phyloP scores from a whole-genome alignment of 2,113 vertebrate genomes.

The Myotis davidii region DNA sequence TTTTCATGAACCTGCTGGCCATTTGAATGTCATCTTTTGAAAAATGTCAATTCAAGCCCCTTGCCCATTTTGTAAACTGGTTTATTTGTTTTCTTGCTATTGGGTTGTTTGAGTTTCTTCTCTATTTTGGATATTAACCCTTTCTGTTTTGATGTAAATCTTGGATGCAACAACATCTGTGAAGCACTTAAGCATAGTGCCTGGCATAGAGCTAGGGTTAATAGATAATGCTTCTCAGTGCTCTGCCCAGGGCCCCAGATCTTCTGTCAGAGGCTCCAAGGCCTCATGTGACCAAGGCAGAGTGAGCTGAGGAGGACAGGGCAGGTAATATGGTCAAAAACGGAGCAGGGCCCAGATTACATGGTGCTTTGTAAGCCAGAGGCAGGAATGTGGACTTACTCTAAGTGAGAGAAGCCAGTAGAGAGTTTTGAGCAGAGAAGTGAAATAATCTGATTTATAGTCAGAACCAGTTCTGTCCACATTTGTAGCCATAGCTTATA shows the following conservation, averaged over 20 bases:
- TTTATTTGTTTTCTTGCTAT: background rate
- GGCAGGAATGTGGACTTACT: background rate
- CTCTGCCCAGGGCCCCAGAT: background rate
- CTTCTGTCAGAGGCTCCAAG: background rate
- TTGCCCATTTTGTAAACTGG: background rate
- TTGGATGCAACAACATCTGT: background rate
- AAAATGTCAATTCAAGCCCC: background rate
- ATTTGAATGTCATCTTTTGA: background rate
- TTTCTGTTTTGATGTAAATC: conserved; percentile 6
- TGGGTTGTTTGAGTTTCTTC: background rate
- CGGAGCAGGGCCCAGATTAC: background rate
- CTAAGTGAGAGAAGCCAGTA: background rate
- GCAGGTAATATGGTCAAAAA: background rate
- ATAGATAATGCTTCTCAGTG: background rate
- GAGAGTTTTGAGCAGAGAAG: background rate
- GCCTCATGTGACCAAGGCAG: background rate
- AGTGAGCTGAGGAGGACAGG: background rate
- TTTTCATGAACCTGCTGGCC: background rate
- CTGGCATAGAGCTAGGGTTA: background rate
- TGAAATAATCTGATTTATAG: conserved; percentile 1
- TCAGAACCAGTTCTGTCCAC: background rate
- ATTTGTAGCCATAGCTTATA: background rate
- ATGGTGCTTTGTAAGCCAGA: background rate
- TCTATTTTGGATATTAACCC: background rate
- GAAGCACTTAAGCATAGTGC: background rate